Percentiles rank a stretch among this genome's conserved stretches.
Conservation (phyloP, 2,113 vertebrate genomes). For the Agapornis roseicollis region DNA sequence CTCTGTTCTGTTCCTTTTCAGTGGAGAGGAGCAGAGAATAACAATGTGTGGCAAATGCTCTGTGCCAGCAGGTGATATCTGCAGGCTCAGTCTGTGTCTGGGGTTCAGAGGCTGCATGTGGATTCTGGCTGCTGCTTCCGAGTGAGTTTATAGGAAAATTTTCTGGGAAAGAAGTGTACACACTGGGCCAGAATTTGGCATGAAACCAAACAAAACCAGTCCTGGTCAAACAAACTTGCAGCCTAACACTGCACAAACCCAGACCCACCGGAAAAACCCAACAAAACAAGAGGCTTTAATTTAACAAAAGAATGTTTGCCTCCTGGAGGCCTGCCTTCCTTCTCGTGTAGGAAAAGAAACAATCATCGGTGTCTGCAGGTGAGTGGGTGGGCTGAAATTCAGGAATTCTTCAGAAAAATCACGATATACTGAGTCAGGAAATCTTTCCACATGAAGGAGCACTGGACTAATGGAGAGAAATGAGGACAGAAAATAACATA, state of each 20-base stretch:
- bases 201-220: not conserved
- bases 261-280: rapidly evolving
- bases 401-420: not conserved
- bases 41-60: not conserved
- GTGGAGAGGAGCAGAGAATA: not conserved
- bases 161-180: not conserved
- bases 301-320: not conserved
- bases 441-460: not conserved
- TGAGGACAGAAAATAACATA: not conserved
- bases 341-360: not conserved
- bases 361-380: not conserved
- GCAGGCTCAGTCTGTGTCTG: not conserved
- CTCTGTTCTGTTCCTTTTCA: not conserved
- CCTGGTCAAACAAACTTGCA: not conserved
- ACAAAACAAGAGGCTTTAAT: not conserved
- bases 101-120: not conserved
- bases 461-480: not conserved
- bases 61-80: not conserved
- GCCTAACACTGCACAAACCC: not conserved
- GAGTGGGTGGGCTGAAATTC: not conserved
- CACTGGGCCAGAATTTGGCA: not conserved
- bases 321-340: not conserved
- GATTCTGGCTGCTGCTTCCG: not conserved
- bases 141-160: not conserved
- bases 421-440: not conserved